Evolutionary conservation across 2,888 invertebrate genomes (phyloP).

Genomic region (Terebella lapidaria): DNA sequence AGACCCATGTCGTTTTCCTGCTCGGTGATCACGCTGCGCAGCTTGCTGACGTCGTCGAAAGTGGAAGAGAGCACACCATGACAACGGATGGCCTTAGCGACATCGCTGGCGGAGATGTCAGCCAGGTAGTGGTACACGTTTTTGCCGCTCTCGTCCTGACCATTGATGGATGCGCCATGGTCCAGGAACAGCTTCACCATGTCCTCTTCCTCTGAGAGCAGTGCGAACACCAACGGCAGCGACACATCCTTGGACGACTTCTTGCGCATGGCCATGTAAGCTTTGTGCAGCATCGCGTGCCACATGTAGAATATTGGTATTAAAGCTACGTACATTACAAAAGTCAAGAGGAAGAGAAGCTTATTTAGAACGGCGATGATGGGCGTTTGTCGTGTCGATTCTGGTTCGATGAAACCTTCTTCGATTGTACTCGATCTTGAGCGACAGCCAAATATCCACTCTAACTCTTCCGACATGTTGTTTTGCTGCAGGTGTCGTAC

Average conservation of each 20-base stretch:
- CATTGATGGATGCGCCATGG: not conserved
- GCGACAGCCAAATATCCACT: conserved; percentile 2
- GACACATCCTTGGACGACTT: not conserved
- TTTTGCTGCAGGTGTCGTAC: not conserved
- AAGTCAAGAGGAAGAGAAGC: not conserved
- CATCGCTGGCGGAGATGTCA: not conserved
- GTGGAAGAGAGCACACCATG: not conserved
- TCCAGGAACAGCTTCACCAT: conserved; percentile 1
- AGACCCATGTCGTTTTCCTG: not conserved
- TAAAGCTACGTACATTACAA: not conserved
- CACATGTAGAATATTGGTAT: not conserved
- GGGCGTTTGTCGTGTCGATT: not conserved
- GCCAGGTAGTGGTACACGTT: not conserved
- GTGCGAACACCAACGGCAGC: not conserved
- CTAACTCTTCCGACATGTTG: not conserved
- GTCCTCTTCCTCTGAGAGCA: not conserved
- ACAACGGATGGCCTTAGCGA: not conserved
- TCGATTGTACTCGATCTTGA: too few relatives aligned
- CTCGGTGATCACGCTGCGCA: not conserved
- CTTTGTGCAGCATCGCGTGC: not conserved
- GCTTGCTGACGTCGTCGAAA: not conserved
- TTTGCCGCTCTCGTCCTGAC: not conserved
- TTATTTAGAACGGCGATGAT: not conserved
- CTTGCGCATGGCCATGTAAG: not conserved
- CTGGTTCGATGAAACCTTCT: too few relatives aligned